Conservation (phyloP, 2,888 invertebrate species). For the Andrena marginata region DNA sequence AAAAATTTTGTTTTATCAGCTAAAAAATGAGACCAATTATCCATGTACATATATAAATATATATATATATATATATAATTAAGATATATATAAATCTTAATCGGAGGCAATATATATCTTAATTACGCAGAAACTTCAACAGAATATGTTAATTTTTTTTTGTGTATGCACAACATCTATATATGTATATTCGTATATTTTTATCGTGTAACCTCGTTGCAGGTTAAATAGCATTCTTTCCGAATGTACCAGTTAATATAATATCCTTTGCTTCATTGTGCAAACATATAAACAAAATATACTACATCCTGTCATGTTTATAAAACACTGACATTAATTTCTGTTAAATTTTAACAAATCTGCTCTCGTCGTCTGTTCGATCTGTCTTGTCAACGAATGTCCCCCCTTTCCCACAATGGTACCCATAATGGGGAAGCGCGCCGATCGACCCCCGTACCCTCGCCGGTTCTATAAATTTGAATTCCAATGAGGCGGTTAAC, state of each 20-base stretch:
- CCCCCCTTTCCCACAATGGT: constrained; percentile 27
- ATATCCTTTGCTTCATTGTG: constrained; percentile 78
- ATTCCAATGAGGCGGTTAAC: constrained; percentile 64
- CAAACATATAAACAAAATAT: constrained; percentile 83
- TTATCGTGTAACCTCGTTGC: constrained; percentile 75
- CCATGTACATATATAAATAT: constrained; percentile 19
- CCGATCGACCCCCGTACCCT: constrained; percentile 18
- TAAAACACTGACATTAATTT: constrained; percentile 84
- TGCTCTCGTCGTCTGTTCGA: constrained; percentile 49
- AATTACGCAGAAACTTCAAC: constrained; percentile 77
- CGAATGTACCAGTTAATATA: constrained; percentile 78
- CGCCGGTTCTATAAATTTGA: constrained; percentile 51
- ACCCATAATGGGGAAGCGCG: constrained; percentile 42
- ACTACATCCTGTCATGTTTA: constrained; percentile 84
- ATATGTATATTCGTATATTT: constrained; percentile 71
- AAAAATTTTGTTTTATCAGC: constrained; percentile 36
- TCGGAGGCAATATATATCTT: constrained; percentile 59
- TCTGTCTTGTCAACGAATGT: constrained; percentile 46
- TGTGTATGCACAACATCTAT: constrained; percentile 77
- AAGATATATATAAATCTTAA: constrained; percentile 35
- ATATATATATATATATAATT: constrained; percentile 34
- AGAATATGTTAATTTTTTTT: constrained; percentile 77
- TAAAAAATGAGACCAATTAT: constrained; percentile 38
- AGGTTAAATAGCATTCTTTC: constrained; percentile 81
- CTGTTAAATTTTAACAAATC: constrained; percentile 85